A percentile compares a stretch with the other conserved stretches of the same genome.
phyloP scores from a whole-genome alignment of 2,113 vertebrate species.

The Equus quagga region DNA sequence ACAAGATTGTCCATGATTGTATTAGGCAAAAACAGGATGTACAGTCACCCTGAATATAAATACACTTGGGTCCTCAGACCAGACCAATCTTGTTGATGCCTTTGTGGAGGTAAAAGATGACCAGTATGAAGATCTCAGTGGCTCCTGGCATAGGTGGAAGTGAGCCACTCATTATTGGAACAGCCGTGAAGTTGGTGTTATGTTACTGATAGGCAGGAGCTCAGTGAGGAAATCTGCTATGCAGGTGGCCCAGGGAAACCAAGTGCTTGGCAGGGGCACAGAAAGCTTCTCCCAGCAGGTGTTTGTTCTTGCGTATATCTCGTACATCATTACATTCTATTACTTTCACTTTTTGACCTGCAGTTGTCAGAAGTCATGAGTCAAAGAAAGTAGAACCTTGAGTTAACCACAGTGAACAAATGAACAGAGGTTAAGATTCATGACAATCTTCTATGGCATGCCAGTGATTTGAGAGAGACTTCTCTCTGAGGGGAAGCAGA shows the following conservation, averaged over 20 bases:
- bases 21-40: background rate
- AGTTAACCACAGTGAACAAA: background rate
- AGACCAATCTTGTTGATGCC: background rate
- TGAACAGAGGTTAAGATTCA: background rate
- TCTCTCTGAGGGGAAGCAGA: background rate
- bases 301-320: background rate
- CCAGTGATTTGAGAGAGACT: background rate
- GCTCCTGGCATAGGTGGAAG: background rate
- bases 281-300: background rate
- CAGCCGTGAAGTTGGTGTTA: background rate
- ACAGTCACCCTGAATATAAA: background rate
- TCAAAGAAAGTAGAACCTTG: background rate
- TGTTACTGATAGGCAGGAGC: background rate
- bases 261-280: background rate
- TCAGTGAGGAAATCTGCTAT: slow-evolving; percentile 41
- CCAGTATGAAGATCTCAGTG: background rate
- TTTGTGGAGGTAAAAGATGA: background rate
- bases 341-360: background rate
- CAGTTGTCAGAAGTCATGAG: background rate
- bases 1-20: background rate
- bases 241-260: background rate
- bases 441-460: background rate
- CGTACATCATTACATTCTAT: background rate
- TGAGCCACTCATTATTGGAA: background rate
- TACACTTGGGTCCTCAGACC: background rate